Evolutionary conservation across 1,140 invertebrate species (phyloP).

Genomic region (Pseudomyrmex pallidus): DNA sequence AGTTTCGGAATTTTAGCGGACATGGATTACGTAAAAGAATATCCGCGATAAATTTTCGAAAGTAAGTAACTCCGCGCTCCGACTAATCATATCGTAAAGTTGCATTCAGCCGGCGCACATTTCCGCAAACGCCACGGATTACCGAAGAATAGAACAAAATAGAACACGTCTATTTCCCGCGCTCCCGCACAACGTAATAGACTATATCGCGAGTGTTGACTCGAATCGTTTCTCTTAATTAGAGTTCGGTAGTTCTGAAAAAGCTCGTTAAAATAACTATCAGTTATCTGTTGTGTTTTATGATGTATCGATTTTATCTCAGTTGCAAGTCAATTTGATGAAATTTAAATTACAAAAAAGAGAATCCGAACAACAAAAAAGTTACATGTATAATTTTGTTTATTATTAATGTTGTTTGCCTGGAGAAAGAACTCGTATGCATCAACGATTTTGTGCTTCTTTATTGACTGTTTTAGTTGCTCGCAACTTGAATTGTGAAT

Average conservation of each 20-base stretch:
- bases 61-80: background rate
- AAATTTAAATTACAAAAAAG: background rate
- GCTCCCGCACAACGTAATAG: background rate
- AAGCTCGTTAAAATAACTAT: background rate
- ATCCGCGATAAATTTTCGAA: slow-evolving; percentile 2
- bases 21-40: slow-evolving; percentile 2
- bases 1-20: slow-evolving; percentile 36
- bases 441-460: too few species aligned
- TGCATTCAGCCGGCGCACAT: background rate
- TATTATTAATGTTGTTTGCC: too few species aligned
- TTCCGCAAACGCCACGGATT: background rate
- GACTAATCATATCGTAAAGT: slow-evolving; percentile 4
- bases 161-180: background rate
- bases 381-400: too few species aligned
- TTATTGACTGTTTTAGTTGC: background rate
- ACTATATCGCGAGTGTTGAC: background rate
- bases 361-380: too few species aligned
- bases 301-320: background rate
- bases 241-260: background rate
- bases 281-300: background rate
- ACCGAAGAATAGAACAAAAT: background rate
- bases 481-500: slow-evolving; percentile 5
- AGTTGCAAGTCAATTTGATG: slow-evolving; percentile 5
- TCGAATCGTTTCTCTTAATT: slow-evolving; percentile 3
- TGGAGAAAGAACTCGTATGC: too few species aligned